Conservation (phyloP, 2,888 invertebrate genomes). For the Ischnus inquisitorius region DNA sequence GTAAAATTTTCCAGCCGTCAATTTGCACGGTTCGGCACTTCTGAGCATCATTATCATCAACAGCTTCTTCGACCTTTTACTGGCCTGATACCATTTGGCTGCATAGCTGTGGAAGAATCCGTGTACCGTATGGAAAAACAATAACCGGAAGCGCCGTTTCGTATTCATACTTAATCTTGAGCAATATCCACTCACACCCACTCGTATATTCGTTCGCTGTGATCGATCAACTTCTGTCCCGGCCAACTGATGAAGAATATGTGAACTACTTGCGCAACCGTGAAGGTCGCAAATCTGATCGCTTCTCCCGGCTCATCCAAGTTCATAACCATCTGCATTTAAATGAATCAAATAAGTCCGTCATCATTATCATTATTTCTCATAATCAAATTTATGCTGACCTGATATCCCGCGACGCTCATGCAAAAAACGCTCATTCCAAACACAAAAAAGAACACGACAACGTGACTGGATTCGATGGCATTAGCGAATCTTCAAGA, state of each 20-base stretch:
- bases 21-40: constrained; percentile 57
- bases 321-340: constrained; percentile 53
- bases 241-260: constrained; percentile 63
- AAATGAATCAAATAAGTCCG: neutral
- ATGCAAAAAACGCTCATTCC: constrained; percentile 56
- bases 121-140: neutral
- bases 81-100: constrained; percentile 55
- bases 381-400: neutral
- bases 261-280: constrained; percentile 55
- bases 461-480: constrained; percentile 57
- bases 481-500: constrained; percentile 50
- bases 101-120: constrained; percentile 42
- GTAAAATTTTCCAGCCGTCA: constrained; percentile 61
- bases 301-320: constrained; percentile 56
- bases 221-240: constrained; percentile 60
- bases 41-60: constrained; percentile 65
- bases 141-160: neutral
- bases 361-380: neutral
- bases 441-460: constrained; percentile 54
- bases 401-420: constrained; percentile 64
- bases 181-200: constrained; percentile 44
- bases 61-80: constrained; percentile 45
- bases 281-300: constrained; percentile 52
- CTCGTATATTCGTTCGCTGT: constrained; percentile 54
- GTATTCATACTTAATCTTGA: neutral